These are phyloP conservation scores for Odontocerum albicorne DNA, from an alignment of 2,888 invertebrate species.

Conservation along the genomic window DNA sequence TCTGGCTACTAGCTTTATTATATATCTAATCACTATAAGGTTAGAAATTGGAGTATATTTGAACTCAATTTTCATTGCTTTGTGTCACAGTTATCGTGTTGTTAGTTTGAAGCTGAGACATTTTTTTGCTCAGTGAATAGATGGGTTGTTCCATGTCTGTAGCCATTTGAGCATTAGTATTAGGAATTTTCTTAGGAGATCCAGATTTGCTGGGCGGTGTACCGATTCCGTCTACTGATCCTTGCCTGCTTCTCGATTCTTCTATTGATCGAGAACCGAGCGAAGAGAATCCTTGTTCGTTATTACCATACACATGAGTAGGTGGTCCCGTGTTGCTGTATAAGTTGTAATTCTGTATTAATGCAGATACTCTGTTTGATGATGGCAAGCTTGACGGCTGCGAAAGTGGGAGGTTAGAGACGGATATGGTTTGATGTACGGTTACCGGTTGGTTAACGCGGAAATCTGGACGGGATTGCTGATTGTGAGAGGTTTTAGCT, in stretches of 20 bases:
- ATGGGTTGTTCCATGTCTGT: slow-evolving; percentile 49
- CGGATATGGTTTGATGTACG: slow-evolving; percentile 38
- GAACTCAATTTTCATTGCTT: slow-evolving; percentile 26
- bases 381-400: slow-evolving; percentile 50
- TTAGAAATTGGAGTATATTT: no score
- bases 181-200: slow-evolving; percentile 28
- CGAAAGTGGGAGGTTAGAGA: slow-evolving; percentile 1
- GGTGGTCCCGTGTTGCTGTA: slow-evolving; percentile 50
- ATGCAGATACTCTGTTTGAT: slow-evolving; percentile 51
- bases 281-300: slow-evolving; percentile 44
- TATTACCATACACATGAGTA: slow-evolving; percentile 54
- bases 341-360: slow-evolving; percentile 55
- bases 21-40: no score
- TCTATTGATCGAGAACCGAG: slow-evolving; percentile 40
- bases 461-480: slow-evolving; percentile 49
- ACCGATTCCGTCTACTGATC: slow-evolving; percentile 43
- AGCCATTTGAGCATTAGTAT: slow-evolving; percentile 27
- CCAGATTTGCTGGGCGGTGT: slow-evolving; percentile 31
- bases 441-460: slow-evolving; percentile 57
- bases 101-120: slow-evolving; percentile 45
- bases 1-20: no score
- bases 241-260: slow-evolving; percentile 48
- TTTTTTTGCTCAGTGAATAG: slow-evolving; percentile 54
- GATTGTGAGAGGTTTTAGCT: slow-evolving; percentile 19
- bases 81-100: slow-evolving; percentile 38